Conservation (phyloP, 2,888 invertebrate species). For the Stenurella melanura region DNA sequence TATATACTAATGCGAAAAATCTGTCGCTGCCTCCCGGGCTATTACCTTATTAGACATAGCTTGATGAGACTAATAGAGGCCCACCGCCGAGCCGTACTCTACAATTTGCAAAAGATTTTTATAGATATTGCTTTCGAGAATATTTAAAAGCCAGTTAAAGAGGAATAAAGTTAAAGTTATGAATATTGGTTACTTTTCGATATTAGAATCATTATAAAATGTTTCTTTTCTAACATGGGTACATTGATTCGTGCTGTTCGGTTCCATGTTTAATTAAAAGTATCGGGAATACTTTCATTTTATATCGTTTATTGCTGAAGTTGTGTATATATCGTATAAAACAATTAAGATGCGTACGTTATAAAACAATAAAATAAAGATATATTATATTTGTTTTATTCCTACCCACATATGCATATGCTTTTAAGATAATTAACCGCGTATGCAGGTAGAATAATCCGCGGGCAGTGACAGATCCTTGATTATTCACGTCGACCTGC, state of each 20-base stretch:
- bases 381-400: conserved; percentile 30
- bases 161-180: too few species aligned
- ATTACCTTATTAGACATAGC: too few species aligned
- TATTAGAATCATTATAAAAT: not conserved
- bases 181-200: not conserved
- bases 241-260: conserved; percentile 3
- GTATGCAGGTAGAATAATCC: conserved; percentile 54
- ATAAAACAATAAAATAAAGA: conserved; percentile 17
- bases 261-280: conserved; percentile 17
- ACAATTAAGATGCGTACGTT: conserved; percentile 23
- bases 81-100: too few species aligned
- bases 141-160: too few species aligned
- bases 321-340: conserved; percentile 4
- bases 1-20: too few species aligned
- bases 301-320: conserved; percentile 3
- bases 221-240: not conserved
- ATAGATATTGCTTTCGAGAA: too few species aligned
- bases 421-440: conserved; percentile 46
- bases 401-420: conserved; percentile 43
- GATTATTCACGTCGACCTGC: conserved; percentile 53
- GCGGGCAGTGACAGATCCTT: conserved; percentile 53
- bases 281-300: conserved; percentile 19
- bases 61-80: too few species aligned
- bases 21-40: too few species aligned
- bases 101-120: too few species aligned